Percentiles rank a stretch among this genome's conserved stretches.
Evolutionary conservation across 1,140 invertebrate genomes (phyloP).

Genomic region (Drosophila pallidifrons): DNA sequence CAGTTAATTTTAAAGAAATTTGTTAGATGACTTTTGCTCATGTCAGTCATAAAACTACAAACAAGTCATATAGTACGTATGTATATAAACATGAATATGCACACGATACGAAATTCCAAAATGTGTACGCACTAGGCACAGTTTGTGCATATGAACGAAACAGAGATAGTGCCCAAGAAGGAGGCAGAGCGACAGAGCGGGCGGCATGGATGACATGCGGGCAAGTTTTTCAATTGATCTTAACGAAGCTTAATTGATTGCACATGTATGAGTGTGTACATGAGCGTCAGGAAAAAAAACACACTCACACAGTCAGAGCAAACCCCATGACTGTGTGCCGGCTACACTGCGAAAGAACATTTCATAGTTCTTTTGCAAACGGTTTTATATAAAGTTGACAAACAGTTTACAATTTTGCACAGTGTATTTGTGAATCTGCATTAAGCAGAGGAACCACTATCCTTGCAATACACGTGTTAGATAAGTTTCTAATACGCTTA

Average conservation of each 20-base stretch:
- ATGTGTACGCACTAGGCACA: conserved; percentile 60
- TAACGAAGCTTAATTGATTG: conserved; percentile 84
- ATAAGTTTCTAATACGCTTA: not conserved
- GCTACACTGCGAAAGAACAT: conserved; percentile 50
- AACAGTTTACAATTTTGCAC: conserved; percentile 6
- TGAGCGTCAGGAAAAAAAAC: conserved; percentile 41
- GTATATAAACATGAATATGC: conserved; percentile 20
- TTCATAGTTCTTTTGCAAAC: not conserved
- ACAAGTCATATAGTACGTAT: not conserved
- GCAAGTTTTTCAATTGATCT: conserved; percentile 84
- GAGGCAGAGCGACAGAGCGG: conserved; percentile 1
- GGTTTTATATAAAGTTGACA: not conserved
- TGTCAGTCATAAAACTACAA: conserved; percentile 1
- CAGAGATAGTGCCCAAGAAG: conserved; percentile 17
- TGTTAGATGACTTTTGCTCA: conserved; percentile 4
- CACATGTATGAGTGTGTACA: conserved; percentile 63
- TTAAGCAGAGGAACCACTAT: not conserved
- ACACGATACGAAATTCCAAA: conserved; percentile 49
- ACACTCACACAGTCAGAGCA: conserved; percentile 8
- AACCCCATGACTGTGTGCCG: conserved; percentile 41
- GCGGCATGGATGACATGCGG: conserved; percentile 71
- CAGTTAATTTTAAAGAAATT: conserved; percentile 4
- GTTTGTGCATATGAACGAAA: conserved; percentile 15
- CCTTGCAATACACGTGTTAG: not conserved
- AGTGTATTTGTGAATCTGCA: not conserved